Evolutionary conservation across 1,140 invertebrate species (phyloP).

Genomic region (Drosophila elegans): DNA sequence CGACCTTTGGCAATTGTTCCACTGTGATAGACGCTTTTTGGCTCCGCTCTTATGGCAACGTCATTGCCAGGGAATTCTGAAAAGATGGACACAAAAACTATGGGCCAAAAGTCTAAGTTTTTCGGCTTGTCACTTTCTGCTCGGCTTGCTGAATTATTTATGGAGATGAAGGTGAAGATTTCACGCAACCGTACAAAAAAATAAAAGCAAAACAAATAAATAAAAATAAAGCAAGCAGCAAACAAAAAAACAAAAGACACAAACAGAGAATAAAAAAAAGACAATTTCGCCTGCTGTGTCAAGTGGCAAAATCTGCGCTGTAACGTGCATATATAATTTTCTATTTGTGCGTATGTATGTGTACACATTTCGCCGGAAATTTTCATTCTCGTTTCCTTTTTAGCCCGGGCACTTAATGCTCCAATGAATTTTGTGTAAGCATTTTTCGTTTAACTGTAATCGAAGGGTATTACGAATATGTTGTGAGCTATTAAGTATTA

Average conservation of each 20-base stretch:
- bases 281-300: slow-evolving; percentile 46
- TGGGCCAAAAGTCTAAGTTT: slow-evolving; percentile 21
- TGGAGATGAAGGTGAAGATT: slow-evolving; percentile 37
- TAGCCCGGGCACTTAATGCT: slow-evolving; percentile 59
- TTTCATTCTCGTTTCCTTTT: slow-evolving; percentile 15
- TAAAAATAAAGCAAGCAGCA: slow-evolving; percentile 1
- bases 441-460: slow-evolving; percentile 33
- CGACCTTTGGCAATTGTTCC: slow-evolving; percentile 12
- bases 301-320: slow-evolving; percentile 76
- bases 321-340: slow-evolving; percentile 79
- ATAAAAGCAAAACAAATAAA: background rate
- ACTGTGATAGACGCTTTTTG: slow-evolving; percentile 10
- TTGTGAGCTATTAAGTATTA: slow-evolving; percentile 4
- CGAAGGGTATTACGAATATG: slow-evolving; percentile 32
- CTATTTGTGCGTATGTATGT: slow-evolving; percentile 41
- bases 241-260: slow-evolving; percentile 10
- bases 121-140: slow-evolving; percentile 43
- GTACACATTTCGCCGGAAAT: slow-evolving; percentile 25
- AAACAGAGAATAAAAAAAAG: background rate
- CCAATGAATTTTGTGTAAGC: slow-evolving; percentile 67
- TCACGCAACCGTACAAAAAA: background rate
- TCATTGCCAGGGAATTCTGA: slow-evolving; percentile 8
- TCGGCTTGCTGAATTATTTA: slow-evolving; percentile 44
- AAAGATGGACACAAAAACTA: slow-evolving; percentile 30
- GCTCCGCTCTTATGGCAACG: slow-evolving; percentile 4